Evolutionary conservation across 2,888 invertebrate genomes (phyloP), one percentile per base, ranked within the genome.

Genomic region (Conchocele bisecta): DNA sequence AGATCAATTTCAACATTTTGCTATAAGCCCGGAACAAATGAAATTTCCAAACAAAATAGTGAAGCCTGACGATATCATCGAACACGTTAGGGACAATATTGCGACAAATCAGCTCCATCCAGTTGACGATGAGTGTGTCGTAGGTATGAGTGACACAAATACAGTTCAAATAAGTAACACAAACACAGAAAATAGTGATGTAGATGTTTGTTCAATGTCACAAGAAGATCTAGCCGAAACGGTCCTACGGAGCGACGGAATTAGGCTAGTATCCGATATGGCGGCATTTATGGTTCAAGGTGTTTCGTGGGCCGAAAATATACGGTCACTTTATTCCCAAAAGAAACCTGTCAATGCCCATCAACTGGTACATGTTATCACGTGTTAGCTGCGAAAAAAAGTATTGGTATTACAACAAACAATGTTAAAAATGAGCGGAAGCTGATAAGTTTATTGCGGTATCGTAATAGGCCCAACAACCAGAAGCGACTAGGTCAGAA

Each of bases 211-310:
- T 1, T 2, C n/a, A 6, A 3, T 29, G 20, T 29, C 26, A 41
- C 66, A 66, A 31, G 28, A n/a, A 0, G n/a, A 48, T 20, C 9
- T 66, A 6, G 66, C 66, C 7, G 24, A 66, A 29, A 13, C 13
- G 4, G 57, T 57, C 5, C 33, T 66, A 29, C 0, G 50, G 22
- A 13, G 50, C 13, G 60, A 50, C 13, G 22, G 59, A 15, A 44
- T 70, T 13, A 42, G 37, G 28, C 56, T 57, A 37, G 24, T 57
- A 6, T 42, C 72, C 5, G 51, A 51, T 22, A 42, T 61, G 3
- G n/a, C 56, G 35, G 41, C 65, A 4, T 65, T 60, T 41, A 20
- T 64, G 22, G 70, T 70, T 35, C 53, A 57, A 35, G 71, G 61
- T 17, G 29, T 46, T 13, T 31, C 24, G n/a, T n/a, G 4, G 59